These are phyloP conservation scores for Augochlora pura DNA, from an alignment of 1,140 invertebrate genomes.

Conservation along the genomic window DNA sequence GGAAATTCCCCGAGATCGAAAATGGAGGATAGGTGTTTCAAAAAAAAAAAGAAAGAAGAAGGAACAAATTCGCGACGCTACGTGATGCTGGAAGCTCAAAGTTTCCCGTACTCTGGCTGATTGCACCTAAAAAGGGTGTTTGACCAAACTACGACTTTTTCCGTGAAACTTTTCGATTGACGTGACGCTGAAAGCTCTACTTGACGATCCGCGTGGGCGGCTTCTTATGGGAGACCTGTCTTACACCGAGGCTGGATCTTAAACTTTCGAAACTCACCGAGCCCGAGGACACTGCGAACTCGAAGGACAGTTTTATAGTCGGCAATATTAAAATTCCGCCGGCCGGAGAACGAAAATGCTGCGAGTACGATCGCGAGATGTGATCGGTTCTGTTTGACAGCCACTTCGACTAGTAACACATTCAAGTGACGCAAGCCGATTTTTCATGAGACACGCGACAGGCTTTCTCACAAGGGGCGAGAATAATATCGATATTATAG, in stretches of 20 bases:
- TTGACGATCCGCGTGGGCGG: constrained; percentile 27
- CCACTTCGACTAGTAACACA: neutral
- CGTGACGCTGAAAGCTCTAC: constrained; percentile 47
- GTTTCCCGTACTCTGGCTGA: constrained; percentile 36
- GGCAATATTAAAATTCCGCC: neutral
- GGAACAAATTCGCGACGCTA: neutral
- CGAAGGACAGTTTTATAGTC: neutral
- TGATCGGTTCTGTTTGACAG: neutral
- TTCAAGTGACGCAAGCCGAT: no score
- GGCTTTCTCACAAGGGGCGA: no score
- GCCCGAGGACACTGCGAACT: constrained; percentile 13
- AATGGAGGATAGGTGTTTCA: neutral
- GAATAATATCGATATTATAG: no score
- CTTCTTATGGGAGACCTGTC: constrained; percentile 31
- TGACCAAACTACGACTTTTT: constrained; percentile 49
- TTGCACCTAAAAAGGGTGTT: constrained; percentile 55
- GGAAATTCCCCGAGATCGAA: neutral
- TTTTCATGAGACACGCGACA: no score
- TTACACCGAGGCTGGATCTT: constrained; percentile 1
- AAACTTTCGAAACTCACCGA: constrained; percentile 44
- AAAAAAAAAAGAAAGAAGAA: neutral
- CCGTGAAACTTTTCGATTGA: constrained; percentile 50
- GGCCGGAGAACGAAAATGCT: neutral
- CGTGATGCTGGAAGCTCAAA: constrained; percentile 24
- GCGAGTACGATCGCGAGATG: neutral